Evolutionary conservation across 1,140 invertebrate genomes (phyloP), one percentile per base, ranked within the genome.

Genomic region (Gryllus bimaculatus): DNA sequence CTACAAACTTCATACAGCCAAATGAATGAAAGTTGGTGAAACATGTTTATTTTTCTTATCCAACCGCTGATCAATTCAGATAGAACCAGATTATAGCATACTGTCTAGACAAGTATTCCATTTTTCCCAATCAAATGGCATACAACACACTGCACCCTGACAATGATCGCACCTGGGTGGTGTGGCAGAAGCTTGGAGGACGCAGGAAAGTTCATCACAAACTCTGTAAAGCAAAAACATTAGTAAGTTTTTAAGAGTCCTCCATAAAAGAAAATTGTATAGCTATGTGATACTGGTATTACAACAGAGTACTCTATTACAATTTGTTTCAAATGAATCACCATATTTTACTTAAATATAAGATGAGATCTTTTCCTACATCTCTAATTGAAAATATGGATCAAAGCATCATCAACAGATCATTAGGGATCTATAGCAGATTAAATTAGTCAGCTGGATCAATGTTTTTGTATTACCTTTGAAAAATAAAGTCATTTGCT

Each of bases 111-210:
- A 83, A 10, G 54, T 77, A 26, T 81, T 83, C 85, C 85, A 86
- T 48, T 81, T 81, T 3, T 79, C 73, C 81, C 82, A 82, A 78
- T 84, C 76, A 75, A 77, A 77, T 18, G n/a, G 83, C 83, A 76
- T 82, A 48, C 82, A 80, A n/a, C 78, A 78, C 47, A 83, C 76
- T 15, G 83, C 47, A 13, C 20, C 76, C 21, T 80, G 78, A 8
- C 20, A n/a, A 80, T n/a, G 77, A 81, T 79, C 85, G n/a, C 85
- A 20, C 82, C 75, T 2, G 85, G 85, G 81, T 86, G 84, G 81
- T 86, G 85, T 74, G n/a, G 85, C 79, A 80, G 78, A 26, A 85
- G 78, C n/a, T 85, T 85, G 83, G 7, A 84, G 76, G 2, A 84
- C n/a, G 78, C n/a, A 82, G 81, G 81, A 83, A 84, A 76, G n/a